Base-by-base conservation (phyloP, 2,113 vertebrate species). In the Neodontobutis hainanensis region DNA sequence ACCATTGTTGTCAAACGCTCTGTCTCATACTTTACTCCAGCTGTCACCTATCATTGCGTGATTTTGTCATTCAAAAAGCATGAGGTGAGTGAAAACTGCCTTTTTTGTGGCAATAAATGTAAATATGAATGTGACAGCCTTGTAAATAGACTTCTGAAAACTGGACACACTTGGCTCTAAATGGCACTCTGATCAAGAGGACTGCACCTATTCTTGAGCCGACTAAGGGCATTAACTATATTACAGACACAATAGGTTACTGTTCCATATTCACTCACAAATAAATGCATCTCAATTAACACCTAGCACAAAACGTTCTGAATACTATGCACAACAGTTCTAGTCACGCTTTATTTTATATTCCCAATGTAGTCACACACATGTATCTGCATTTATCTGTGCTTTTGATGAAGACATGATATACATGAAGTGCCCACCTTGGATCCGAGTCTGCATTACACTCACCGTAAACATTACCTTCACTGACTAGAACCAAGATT, bases 271-370 rank as follows among this genome's bases (percentile, higher is more conserved):
- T 61, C 46, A 64, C 48, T 70, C 77, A 56, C 10, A 55, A 48
- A 48, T 70, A 50, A 82, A 82, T 79, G 66, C 65, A 78, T 65
- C 68, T 73, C 50, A 35, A 75, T 63, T 70, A 82, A 78, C 72
- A 73, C 55, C 61, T 62, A 79, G 85, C 88, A 89, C 85, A 88
- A 85, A 72, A 75, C 72, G 73, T 34, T 51, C 61, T 55, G 62
- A 78, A 82, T 75, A 88, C 88, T 90, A 90, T 90, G 88, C 88
- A 90, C 82, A 87, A 81, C 77, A 70, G 75, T 68, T 88, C 66
- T 81, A 77, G 83, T 85, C 78, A 71, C 38, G 53, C 62, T 65
- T 69, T 77, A 57, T 68, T 80, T 85, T 85, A 7, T 72, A 68
- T 61, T 64, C 70, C 56, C 56, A 79, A 48, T 32, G 27, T 68